Conservation (phyloP, 1,140 invertebrate species). For the Grapholita molesta region DNA sequence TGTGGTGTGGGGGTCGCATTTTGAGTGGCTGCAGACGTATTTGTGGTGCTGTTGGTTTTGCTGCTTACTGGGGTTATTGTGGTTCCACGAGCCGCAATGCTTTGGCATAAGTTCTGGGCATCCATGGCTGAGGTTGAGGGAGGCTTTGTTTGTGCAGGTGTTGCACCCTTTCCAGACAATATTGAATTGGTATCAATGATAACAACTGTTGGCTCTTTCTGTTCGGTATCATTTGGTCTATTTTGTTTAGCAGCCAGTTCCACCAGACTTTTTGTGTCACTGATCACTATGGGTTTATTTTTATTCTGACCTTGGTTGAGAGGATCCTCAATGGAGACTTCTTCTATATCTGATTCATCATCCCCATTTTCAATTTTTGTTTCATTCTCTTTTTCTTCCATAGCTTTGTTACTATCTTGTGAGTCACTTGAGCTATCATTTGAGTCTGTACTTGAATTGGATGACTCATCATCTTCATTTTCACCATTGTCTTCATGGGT, state of each 20-base stretch:
- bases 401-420: constrained; percentile 81
- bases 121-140: constrained; percentile 46
- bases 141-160: constrained; percentile 47
- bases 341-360: constrained; percentile 72
- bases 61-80: constrained; percentile 75
- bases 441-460: constrained; percentile 63
- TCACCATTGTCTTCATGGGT: constrained; percentile 51
- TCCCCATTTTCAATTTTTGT: constrained; percentile 82
- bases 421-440: constrained; percentile 77
- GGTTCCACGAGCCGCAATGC: constrained; percentile 73
- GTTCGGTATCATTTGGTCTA: constrained; percentile 65
- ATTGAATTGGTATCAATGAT: constrained; percentile 73
- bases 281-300: constrained; percentile 83
- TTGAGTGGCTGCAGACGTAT: constrained; percentile 39
- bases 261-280: constrained; percentile 74
- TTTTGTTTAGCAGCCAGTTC: constrained; percentile 52
- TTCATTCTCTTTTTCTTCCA: constrained; percentile 81
- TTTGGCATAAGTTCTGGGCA: constrained; percentile 72
- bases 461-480: constrained; percentile 48
- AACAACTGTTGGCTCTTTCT: constrained; percentile 70
- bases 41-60: constrained; percentile 41
- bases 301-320: constrained; percentile 75
- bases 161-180: constrained; percentile 56
- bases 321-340: constrained; percentile 84
- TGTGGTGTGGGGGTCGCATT: constrained; percentile 62